Conservation (phyloP, 2,888 invertebrate genomes). For the Mechanitis mazaeus region DNA sequence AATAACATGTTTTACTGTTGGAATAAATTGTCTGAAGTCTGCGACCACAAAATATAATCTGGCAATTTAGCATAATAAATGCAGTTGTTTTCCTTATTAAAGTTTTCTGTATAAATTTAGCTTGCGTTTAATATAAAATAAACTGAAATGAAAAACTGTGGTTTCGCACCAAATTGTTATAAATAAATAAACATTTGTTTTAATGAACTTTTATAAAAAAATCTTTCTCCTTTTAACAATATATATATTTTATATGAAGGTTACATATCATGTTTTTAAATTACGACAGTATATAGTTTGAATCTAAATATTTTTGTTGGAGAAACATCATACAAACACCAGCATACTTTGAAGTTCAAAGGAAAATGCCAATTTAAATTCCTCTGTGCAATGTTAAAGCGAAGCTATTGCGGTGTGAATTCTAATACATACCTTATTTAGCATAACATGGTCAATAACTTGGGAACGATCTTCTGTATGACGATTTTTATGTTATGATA, state of each 20-base stretch:
- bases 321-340: neutral
- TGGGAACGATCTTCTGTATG: neutral
- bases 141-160: neutral
- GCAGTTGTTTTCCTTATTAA: conserved; percentile 17
- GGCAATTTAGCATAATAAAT: conserved; percentile 17
- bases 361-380: conserved; percentile 23
- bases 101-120: conserved; percentile 17
- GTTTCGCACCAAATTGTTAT: neutral
- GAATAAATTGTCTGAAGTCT: neutral
- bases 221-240: no score
- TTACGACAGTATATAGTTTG: no score
- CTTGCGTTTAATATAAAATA: conserved; percentile 12
- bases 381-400: conserved; percentile 15
- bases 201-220: no score
- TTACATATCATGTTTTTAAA: no score
- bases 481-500: no score
- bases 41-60: conserved; percentile 5
- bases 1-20: neutral
- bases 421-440: neutral
- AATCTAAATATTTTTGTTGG: conserved; percentile 1
- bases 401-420: conserved; percentile 10
- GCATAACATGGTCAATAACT: neutral
- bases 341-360: conserved; percentile 21
- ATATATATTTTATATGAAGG: no score
- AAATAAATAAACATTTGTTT: neutral